phyloP scores from a whole-genome alignment of 2,113 vertebrate species.

The Lathamus discolor region DNA sequence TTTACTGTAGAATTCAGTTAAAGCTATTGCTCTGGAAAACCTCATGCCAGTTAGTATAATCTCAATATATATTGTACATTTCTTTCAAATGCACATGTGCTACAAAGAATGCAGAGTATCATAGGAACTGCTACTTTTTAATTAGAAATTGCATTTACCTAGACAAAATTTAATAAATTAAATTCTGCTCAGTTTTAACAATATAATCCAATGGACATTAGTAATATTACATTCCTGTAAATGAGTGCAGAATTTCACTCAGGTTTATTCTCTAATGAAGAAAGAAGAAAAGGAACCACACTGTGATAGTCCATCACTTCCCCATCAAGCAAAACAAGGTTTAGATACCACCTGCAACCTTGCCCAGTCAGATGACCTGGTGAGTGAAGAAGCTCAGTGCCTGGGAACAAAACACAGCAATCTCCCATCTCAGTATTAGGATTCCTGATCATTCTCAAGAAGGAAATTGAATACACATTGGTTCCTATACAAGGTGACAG shows the following conservation, averaged over 20 bases:
- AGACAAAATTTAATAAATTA: background rate
- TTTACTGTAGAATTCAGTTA: background rate
- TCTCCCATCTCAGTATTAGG: background rate
- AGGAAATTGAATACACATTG: background rate
- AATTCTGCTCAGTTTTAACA: background rate
- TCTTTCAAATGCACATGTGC: background rate
- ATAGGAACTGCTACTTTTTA: background rate
- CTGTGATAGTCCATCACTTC: background rate
- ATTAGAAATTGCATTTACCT: background rate
- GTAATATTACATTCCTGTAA: background rate
- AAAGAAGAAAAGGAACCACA: background rate
- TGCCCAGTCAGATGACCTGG: background rate
- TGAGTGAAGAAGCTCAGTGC: background rate
- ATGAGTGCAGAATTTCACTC: background rate
- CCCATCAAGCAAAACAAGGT: background rate
- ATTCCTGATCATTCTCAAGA: background rate
- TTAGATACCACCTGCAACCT: background rate
- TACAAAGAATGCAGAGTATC: background rate
- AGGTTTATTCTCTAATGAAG: background rate
- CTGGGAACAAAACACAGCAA: background rate
- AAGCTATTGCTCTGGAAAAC: conserved; percentile 11
- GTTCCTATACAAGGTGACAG: background rate
- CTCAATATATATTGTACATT: background rate
- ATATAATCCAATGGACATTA: background rate
- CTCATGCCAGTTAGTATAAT: background rate